Conservation (phyloP, 2,113 vertebrate genomes). For the Sorex araneus region DNA sequence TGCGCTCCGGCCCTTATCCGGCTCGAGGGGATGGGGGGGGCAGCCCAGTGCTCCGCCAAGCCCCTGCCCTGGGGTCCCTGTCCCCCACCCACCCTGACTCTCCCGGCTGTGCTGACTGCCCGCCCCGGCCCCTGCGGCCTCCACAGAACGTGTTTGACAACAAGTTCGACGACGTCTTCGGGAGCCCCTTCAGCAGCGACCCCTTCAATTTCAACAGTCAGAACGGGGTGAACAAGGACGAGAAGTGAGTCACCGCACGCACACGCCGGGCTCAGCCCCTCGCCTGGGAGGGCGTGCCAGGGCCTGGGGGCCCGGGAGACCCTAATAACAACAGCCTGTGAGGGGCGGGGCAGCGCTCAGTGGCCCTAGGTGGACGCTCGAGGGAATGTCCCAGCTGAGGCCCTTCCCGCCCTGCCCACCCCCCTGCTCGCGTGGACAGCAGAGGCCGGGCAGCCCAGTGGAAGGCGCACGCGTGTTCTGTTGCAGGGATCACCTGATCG, state of each 20-base stretch:
- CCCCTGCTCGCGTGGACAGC: neutral
- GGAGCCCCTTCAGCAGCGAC: constrained; percentile 93
- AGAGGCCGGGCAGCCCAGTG: neutral
- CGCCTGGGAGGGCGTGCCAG: no score
- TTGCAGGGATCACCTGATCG: constrained; percentile 94
- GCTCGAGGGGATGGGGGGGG: neutral
- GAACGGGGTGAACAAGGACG: constrained; percentile 95
- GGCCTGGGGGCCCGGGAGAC: neutral
- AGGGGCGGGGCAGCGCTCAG: neutral
- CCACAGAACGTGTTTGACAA: constrained; percentile 92
- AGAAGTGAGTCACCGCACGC: constrained; percentile 91
- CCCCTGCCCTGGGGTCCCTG: neutral
- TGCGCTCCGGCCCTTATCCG: neutral
- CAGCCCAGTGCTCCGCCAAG: no score
- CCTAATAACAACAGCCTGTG: neutral
- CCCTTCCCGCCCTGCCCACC: neutral
- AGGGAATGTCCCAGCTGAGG: neutral
- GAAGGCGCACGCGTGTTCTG: constrained; percentile 14
- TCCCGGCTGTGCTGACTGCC: neutral
- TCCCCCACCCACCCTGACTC: no score
- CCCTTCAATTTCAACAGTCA: constrained; percentile 98
- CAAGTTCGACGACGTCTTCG: constrained; percentile 97
- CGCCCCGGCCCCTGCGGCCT: constrained; percentile 9
- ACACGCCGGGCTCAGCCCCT: no score
- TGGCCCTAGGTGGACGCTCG: neutral